Evolutionary conservation across 2,888 invertebrate genomes (phyloP), one percentile per base, ranked within the genome.

Genomic region (Antheraea yamamai): DNA sequence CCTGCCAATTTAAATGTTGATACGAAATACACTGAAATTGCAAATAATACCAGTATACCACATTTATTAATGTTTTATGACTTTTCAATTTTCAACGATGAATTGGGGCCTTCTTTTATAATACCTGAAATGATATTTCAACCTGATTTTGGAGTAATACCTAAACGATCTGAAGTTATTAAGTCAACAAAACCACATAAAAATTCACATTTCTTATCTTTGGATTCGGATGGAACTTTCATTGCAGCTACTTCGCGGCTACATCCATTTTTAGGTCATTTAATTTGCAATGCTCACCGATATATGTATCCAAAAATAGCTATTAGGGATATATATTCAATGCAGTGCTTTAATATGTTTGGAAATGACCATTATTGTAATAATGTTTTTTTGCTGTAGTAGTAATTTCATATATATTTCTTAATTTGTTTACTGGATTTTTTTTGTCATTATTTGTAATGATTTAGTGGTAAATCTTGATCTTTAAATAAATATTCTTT

Each of bases 171-270:
- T 58, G 73, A 78, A 77, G 74, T 76, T 30, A 75, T 72, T 35
- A 73, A 71, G 52, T 71, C 76, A 16, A 61, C 52, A 83, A 81
- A 51, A 75, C 75, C 39, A 35, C 72, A 55, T 81, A 75, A 52
- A 55, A 73, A 55, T 74, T 71, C 80, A 12, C 80, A 84, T 52
- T 79, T 91, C 72, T 82, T 93, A 0, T 87, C 91, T 18, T 80
- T 94, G 20, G 87, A 87, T 68, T 78, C 85, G n/a, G 89, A 90
- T 71, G 94, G 94, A 4, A 76, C 78, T n/a, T 93, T 94, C 79
- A 79, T 94, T 7, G 89, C 94, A 47, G 88, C 91, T 35, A 83
- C 91, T 7, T 82, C 88, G 1, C 85, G 79, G 47, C 79, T 86
- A 39, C 93, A 94, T 81, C 92, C 91, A 14, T 89, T 94, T 76